These are phyloP conservation scores for Acanthornis magna DNA, from an alignment of 2,797 vertebrate genomes.

Conservation along the genomic window DNA sequence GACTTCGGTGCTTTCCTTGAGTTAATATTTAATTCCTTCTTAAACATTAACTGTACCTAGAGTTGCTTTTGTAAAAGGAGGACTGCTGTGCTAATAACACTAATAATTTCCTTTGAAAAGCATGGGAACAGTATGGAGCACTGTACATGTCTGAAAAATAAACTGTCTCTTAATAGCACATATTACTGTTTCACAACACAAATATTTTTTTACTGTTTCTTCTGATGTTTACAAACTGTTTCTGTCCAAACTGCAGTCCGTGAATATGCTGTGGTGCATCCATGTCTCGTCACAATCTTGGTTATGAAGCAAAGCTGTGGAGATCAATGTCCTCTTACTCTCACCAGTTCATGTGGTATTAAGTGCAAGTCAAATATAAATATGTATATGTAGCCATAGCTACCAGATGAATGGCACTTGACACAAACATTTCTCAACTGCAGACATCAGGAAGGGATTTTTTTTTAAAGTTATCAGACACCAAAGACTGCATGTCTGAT, in stretches of 20 bases:
- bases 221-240: constrained; percentile 15
- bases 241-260: background rate
- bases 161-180: constrained; percentile 1
- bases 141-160: constrained; percentile 19
- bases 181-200: background rate
- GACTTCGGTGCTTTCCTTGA: constrained; percentile 52
- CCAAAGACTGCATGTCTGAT: background rate
- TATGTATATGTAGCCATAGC: constrained; percentile 39
- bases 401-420: constrained; percentile 8
- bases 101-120: constrained; percentile 45
- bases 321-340: background rate
- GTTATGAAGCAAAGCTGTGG: background rate
- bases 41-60: constrained; percentile 75
- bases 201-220: background rate
- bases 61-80: constrained; percentile 29
- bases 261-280: background rate
- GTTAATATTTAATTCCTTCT: constrained; percentile 79
- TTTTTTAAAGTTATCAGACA: background rate
- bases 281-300: background rate
- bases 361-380: constrained; percentile 53
- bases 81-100: constrained; percentile 43
- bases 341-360: background rate
- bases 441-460: background rate
- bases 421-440: constrained; percentile 12
- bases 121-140: constrained; percentile 9